A percentile compares a stretch with the other conserved stretches of the same genome.
Evolutionary conservation across 2,113 vertebrate species (phyloP).

Genomic region (Callipepla californica): DNA sequence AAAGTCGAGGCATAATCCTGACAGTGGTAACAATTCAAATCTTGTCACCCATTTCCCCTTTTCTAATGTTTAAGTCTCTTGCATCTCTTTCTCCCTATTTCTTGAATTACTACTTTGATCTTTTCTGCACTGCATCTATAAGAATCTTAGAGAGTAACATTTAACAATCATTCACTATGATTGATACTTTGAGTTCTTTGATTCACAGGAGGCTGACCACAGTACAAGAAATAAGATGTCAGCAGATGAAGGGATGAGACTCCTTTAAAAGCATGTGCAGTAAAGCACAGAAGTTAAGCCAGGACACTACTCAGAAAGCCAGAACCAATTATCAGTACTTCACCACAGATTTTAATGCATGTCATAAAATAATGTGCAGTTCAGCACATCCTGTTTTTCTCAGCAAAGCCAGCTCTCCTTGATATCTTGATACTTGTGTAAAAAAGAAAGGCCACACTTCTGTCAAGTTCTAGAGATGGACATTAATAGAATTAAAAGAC

Average conservation of each 20-base stretch:
- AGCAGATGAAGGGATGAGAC: neutral
- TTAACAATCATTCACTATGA: neutral
- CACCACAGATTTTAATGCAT: neutral
- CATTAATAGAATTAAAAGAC: neutral
- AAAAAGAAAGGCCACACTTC: neutral
- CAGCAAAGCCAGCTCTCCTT: neutral
- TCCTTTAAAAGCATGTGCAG: neutral
- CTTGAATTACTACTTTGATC: neutral
- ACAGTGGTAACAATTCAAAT: neutral
- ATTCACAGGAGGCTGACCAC: conserved; percentile 10
- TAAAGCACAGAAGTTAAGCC: neutral
- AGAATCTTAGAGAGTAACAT: neutral
- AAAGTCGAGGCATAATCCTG: neutral
- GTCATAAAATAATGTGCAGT: neutral
- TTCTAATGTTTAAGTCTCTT: neutral
- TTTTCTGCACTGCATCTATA: neutral
- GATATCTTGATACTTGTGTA: neutral
- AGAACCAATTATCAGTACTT: neutral
- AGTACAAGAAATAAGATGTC: neutral
- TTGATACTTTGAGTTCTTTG: neutral
- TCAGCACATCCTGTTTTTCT: neutral
- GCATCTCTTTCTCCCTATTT: neutral
- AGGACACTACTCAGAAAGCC: neutral
- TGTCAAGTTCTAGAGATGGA: conserved; percentile 8
- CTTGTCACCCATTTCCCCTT: neutral